Evolutionary conservation across 2,888 invertebrate species (phyloP), one percentile per base, ranked within the genome.

Genomic region (Phaonia tiefii): DNA sequence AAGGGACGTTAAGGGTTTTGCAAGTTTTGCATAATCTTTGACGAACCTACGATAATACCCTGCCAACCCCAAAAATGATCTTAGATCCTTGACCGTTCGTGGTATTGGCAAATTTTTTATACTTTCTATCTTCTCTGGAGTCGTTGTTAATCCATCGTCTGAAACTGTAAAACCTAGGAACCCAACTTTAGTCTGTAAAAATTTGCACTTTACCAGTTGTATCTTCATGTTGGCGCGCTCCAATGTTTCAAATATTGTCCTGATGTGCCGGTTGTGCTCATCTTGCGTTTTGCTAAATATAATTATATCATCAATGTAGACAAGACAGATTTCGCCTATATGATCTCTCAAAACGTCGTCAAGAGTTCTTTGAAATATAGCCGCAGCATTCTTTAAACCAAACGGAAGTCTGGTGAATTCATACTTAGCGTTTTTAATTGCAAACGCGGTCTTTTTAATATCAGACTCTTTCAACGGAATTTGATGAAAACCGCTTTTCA

Each of bases 121-220:
- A 42, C 39, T 67, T 7, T 69, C 51, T 2, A 51, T 31, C 37
- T 69, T 69, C 13, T 69, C 42, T 8, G 69, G 51, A 39, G 46
- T 60, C 15, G 73, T 26, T 26, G 13, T 46, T 46, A 75, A 70
- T 42, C 75, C 75, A 4, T 58, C 15, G 39, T 46, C 20, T 7
- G 60, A 63, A 46, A 75, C 49, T 1, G 67, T 1, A 13, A 75
- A 70, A 8, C 76, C 49, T 46, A 42, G 22, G 31, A 73, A 67
- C 54, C 73, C 58, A 1, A 78, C 67, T 1, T 56, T 37, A 15
- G 26, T 2, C 51, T 80, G 75, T 5, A 80, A 44, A 31, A 82
- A 72, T 13, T 72, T 70, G 20, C 67, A 78, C 51, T 78, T 78
- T 1, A 67, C 63, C 13, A 78, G 8, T n/a, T 22, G 60, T 20